phyloP scores from a whole-genome alignment of 2,113 vertebrate species.

The Meles meles region DNA sequence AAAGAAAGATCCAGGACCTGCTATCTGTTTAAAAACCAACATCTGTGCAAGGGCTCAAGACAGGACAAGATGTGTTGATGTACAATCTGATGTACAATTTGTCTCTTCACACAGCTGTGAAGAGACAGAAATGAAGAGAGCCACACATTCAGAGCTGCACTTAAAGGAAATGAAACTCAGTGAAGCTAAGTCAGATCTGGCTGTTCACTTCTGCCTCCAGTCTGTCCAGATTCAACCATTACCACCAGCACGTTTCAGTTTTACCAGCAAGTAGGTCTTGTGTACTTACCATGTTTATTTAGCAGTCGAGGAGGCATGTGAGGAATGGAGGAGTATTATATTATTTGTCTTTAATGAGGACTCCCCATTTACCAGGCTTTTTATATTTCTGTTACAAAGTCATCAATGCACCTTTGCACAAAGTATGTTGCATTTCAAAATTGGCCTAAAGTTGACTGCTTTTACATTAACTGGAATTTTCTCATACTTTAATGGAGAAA shows the following conservation, averaged over 20 bases:
- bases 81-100: not conserved
- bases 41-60: not conserved
- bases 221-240: not conserved
- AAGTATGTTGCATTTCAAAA: not conserved
- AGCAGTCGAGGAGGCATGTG: not conserved
- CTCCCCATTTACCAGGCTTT: not conserved
- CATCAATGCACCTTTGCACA: not conserved
- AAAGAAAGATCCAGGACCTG: not conserved
- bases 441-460: not conserved
- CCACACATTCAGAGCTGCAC: not conserved
- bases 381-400: not conserved
- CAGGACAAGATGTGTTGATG: not conserved
- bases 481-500: not conserved
- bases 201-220: not conserved
- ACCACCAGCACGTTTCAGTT: not conserved
- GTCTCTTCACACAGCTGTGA: too few relatives aligned
- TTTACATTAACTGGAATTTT: not conserved
- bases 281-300: not conserved
- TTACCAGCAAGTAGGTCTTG: not conserved
- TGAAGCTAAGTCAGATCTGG: not conserved
- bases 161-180: slow-evolving; percentile 51
- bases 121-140: not conserved
- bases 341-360: not conserved
- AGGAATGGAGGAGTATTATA: not conserved
- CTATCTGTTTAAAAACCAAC: not conserved